Conservation (phyloP, 2,113 vertebrate species). For the Rhipidura dahli region DNA sequence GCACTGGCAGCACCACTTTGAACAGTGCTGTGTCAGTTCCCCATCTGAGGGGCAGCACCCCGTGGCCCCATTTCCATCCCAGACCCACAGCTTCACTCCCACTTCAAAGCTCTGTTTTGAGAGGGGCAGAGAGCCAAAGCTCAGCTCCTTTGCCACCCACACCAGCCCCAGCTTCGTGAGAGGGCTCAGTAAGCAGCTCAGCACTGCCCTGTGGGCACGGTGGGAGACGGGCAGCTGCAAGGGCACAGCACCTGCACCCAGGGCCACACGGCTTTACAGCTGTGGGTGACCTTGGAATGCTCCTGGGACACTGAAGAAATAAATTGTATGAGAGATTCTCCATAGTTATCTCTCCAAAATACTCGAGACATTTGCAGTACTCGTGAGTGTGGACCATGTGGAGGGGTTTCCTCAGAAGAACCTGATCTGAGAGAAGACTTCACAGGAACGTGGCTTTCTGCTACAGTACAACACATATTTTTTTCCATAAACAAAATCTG, state of each 20-base stretch:
- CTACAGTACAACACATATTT: neutral
- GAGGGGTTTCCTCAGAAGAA: neutral
- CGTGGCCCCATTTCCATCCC: neutral
- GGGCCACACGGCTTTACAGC: rapidly evolving
- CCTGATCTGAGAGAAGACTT: neutral
- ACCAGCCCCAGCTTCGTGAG: neutral
- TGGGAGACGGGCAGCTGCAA: neutral
- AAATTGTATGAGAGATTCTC: neutral
- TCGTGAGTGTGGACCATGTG: rapidly evolving
- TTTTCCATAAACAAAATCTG: neutral
- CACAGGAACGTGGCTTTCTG: neutral
- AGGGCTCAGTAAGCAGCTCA: neutral
- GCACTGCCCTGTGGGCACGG: neutral
- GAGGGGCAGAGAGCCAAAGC: neutral
- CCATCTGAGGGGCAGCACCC: rapidly evolving
- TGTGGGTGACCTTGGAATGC: neutral
- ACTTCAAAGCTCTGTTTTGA: neutral
- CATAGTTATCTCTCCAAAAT: neutral
- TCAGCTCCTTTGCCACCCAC: neutral
- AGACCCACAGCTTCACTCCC: neutral
- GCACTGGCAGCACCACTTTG: neutral
- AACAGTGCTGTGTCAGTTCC: neutral
- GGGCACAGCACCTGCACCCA: neutral
- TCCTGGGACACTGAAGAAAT: neutral
- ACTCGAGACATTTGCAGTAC: neutral